Base-by-base conservation (phyloP, 1,140 invertebrate genomes). In the Formica exsecta region DNA sequence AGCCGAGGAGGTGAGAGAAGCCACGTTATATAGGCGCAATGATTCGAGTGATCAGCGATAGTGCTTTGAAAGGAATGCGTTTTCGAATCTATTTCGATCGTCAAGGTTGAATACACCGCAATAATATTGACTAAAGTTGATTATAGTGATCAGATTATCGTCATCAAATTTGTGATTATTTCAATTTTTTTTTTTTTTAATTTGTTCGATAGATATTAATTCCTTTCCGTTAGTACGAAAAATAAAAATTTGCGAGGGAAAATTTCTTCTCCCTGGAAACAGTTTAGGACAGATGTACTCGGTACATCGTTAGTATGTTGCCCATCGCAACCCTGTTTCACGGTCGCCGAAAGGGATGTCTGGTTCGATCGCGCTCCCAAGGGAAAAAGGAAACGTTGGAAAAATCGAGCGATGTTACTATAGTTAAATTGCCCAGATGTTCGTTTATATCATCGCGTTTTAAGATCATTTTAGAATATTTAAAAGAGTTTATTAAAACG, bases 1-100 rank as follows among this genome's bases (percentile, higher is more conserved):
- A 13, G 36, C 38, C 51, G 77, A 65, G 79, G 62, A 86, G 85
- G 85, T 87, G 87, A 89, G 68, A 87, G 79, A 66, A 66, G 19
- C 13, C 36, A 48, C 61, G 19, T 64, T 36, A 9, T 36, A 9
- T 38, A 48, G 6, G 64, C 48, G 25, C n/a, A 36, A 19, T 41
- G 61, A 16, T 57, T 59, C 25, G 13, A 62, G 19, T 83, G 68
- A 57, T 13, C 44, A n/a, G 32, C 22, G 29, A 57, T 22, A 7
- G 77, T 81, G 25, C 38, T 16, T 32, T 4, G 25, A 25, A 5
- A 64, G 1, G 19, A 32, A 38, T 22, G 4, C 29, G 51, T 13
- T 38, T 19, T 36, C 59, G 9, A 32, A 36, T 64, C 19, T 16
- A 38, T 1, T 22, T 13, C 16, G 16, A 38, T 16, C 13, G 32